Percentiles rank a stretch among this genome's conserved stretches.
Evolutionary conservation across 1,140 invertebrate genomes (phyloP).

Genomic region (Augochlora pura): DNA sequence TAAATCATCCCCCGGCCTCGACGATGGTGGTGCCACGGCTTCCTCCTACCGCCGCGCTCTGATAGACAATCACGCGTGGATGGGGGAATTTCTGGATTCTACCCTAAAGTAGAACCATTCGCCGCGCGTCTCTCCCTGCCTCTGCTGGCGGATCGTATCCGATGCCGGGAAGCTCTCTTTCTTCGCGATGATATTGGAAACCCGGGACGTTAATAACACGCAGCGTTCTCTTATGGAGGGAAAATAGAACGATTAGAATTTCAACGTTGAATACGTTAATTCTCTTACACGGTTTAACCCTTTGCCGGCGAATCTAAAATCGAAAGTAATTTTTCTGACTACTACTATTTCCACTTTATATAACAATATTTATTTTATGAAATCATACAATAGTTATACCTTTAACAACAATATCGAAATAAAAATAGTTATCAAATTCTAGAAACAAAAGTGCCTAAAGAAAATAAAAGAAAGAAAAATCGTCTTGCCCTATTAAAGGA

Average conservation of each 20-base stretch:
- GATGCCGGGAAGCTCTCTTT: slow-evolving; percentile 9
- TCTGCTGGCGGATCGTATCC: slow-evolving; percentile 41
- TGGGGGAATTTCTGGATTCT: slow-evolving; percentile 58
- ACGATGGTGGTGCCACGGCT: slow-evolving; percentile 49
- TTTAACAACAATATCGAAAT: too few species aligned
- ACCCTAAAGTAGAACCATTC: slow-evolving; percentile 51
- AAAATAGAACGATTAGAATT: not conserved
- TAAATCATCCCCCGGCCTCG: slow-evolving; percentile 77
- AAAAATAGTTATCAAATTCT: too few species aligned
- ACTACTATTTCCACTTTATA: too few species aligned
- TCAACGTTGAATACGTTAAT: not conserved
- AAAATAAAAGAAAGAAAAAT: too few species aligned
- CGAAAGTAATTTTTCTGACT: too few species aligned
- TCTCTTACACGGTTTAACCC: too few species aligned
- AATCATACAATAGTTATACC: too few species aligned
- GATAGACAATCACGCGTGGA: slow-evolving; percentile 8
- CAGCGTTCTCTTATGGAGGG: not conserved
- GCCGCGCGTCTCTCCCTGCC: slow-evolving; percentile 60
- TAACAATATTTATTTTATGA: too few species aligned
- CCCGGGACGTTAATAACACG: not conserved
- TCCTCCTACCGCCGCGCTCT: slow-evolving; percentile 36
- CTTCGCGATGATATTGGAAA: slow-evolving; percentile 3
- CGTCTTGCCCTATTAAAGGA: too few species aligned
- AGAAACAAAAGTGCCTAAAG: too few species aligned
- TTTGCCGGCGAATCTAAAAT: too few species aligned